Percentiles rank a stretch among this genome's conserved stretches.
phyloP scores from a whole-genome alignment of 2,888 invertebrate species.

The Syrista parreyssii region DNA sequence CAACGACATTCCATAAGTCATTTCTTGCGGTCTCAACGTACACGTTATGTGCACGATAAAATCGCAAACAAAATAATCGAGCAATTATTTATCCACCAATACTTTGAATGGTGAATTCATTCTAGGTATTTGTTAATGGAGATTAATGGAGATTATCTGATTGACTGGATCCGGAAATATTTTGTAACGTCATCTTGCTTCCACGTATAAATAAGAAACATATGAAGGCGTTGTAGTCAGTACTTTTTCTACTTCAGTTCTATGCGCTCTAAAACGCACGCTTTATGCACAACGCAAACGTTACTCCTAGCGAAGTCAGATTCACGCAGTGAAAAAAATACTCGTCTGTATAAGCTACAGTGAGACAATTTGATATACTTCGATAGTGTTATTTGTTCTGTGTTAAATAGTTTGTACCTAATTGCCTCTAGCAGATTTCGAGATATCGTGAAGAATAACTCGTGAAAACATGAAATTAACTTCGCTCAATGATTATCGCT shows the following conservation, averaged over 20 bases:
- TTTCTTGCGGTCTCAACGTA: background rate
- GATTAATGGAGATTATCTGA: background rate
- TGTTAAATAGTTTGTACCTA: conserved; percentile 24
- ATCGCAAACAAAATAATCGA: background rate
- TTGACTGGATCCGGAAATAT: background rate
- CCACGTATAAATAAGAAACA: background rate
- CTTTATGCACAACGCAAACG: conserved; percentile 53
- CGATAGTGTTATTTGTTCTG: conserved; percentile 11
- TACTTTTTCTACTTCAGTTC: conserved; percentile 50
- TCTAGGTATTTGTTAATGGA: background rate
- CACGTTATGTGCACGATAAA: background rate
- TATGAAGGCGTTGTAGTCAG: conserved; percentile 36
- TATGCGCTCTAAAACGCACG: conserved; percentile 65
- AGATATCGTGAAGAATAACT: conserved; percentile 36
- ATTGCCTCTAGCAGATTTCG: conserved; percentile 32
- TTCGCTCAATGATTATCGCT: conserved; percentile 27
- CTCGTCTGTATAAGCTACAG: background rate
- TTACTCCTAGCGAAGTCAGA: conserved; percentile 39
- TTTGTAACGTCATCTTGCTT: background rate
- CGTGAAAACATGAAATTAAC: conserved; percentile 44
- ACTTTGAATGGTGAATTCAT: background rate
- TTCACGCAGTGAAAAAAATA: conserved; percentile 10
- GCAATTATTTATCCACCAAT: background rate
- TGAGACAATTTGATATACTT: background rate
- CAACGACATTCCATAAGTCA: background rate